Base-by-base conservation (phyloP, 2,113 vertebrate species). In the Rallus limicola region DNA sequence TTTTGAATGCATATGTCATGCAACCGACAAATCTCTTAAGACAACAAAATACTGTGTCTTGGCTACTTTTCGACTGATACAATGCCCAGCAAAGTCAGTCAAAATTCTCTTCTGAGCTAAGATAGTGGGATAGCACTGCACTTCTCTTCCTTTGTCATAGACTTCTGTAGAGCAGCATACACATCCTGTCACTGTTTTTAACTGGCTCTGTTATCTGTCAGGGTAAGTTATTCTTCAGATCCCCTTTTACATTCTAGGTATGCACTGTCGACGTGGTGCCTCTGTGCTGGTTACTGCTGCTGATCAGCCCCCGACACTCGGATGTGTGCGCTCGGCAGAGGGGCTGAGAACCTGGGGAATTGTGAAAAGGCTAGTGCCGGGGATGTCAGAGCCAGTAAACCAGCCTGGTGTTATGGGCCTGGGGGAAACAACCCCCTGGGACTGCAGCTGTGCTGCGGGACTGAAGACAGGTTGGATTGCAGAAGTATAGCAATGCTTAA, bases 211-310 rank as follows among this genome's bases (percentile, higher is more conserved):
- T 60, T 86, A 52, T 74, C 86, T 91, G 64, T 64, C 89, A 68
- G 75, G 38, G 12, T 10, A 11, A 72, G 63, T 79, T 53, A 16
- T 82, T 82, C 67, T 60, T 56, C 53, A 48, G 86, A 52, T 78
- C 10, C 53, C 3, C 4, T 71, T 67, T 84, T 79, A 28, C 44
- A 31, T 68, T 59, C 34, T 38, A 60, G 46, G 38, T 52, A 18
- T 0, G 1, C 2, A 2, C 20, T 64, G 34, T 46, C 11, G 5
- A 50, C 11, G 0, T 0, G 1, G 48, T 58, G 44, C 19, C 62
- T 53, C 56, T 29, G 29, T 28, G 52, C 31, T 10, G 75, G 31
- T 25, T 31, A 0, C 48, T 40, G 86, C 0, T 5, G 21, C 63
- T 65, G 40, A 44, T 69, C 40, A 62, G 79, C 46, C 31, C 38